These are phyloP conservation scores for Xiphias gladius DNA, from an alignment of 2,113 vertebrate species.

Conservation along the genomic window DNA sequence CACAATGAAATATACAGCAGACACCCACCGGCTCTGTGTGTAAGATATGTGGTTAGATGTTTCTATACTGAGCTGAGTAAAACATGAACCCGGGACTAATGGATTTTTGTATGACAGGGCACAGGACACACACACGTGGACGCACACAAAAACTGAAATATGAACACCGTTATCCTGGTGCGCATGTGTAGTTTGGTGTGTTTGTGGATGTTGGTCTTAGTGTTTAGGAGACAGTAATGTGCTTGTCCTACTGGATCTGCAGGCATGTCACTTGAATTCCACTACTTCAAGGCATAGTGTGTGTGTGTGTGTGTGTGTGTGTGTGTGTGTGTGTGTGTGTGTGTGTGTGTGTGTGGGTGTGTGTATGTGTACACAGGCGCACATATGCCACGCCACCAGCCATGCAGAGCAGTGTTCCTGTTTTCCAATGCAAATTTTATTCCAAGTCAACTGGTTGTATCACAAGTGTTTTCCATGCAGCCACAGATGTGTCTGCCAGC, in stretches of 20 bases:
- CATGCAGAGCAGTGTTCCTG: slow-evolving; percentile 21
- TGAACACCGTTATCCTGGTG: neutral
- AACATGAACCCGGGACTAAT: slow-evolving; percentile 10
- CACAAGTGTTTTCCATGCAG: slow-evolving; percentile 23
- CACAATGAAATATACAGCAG: slow-evolving; percentile 44
- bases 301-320: slow-evolving; percentile 17
- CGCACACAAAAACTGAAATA: slow-evolving; percentile 8
- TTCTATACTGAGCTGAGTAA: slow-evolving; percentile 28
- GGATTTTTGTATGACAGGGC: slow-evolving; percentile 17
- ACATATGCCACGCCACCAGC: slow-evolving; percentile 8
- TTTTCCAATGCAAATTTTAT: slow-evolving; percentile 55
- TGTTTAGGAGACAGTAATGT: slow-evolving; percentile 23
- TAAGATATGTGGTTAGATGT: slow-evolving; percentile 21
- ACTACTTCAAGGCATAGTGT: slow-evolving; percentile 20
- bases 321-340: neutral
- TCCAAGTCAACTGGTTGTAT: slow-evolving; percentile 51
- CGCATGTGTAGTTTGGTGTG: slow-evolving; percentile 1
- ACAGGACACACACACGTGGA: slow-evolving; percentile 2
- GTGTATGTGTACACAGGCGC: neutral
- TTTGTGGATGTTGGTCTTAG: slow-evolving; percentile 12
- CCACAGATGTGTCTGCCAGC: slow-evolving; percentile 15
- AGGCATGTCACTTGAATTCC: slow-evolving; percentile 35
- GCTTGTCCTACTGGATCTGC: slow-evolving; percentile 32
- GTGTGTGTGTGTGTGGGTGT: slow-evolving; percentile 14
- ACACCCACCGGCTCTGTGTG: slow-evolving; percentile 26